These are phyloP conservation scores for Glossophaga mutica DNA, from an alignment of 2,797 vertebrate genomes.

Conservation along the genomic window DNA sequence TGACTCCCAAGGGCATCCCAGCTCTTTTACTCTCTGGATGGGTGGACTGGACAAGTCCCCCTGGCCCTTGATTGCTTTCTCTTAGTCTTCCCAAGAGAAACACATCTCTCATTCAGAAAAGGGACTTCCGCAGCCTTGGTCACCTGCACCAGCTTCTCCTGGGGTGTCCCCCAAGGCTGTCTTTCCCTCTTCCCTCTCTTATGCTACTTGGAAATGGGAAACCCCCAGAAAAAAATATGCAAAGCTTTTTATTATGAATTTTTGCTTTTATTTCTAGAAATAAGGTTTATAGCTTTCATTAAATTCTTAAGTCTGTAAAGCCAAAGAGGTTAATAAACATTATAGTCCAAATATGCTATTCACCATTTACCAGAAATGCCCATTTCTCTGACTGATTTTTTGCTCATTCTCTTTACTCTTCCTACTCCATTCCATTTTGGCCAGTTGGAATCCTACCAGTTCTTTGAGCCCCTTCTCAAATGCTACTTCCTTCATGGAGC, in stretches of 20 bases:
- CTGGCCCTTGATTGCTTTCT: not conserved
- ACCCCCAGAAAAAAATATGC: not conserved
- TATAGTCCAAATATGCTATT: not conserved
- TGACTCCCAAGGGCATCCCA: not conserved
- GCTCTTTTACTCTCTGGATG: not conserved
- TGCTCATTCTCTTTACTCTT: not conserved
- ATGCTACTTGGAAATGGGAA: not conserved
- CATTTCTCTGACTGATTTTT: not conserved
- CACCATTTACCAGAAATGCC: not conserved
- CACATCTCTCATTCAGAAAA: not conserved
- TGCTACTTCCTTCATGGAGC: not conserved
- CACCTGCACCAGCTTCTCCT: not conserved
- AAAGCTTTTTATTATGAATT: not conserved
- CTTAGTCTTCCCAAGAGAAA: not conserved
- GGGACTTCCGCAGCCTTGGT: not conserved
- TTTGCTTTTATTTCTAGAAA: slow-evolving; percentile 31
- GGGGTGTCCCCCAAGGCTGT: not conserved
- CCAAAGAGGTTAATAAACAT: not conserved
- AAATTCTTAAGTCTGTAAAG: not conserved
- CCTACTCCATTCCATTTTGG: not conserved
- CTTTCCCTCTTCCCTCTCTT: not conserved
- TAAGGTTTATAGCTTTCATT: not conserved
- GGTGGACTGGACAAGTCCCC: not conserved
- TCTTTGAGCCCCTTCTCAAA: not conserved
- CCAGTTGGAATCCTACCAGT: not conserved